Evolutionary conservation across 2,797 vertebrate genomes (phyloP), one percentile per base, ranked within the genome.

Genomic region (Epinephelus coioides): DNA sequence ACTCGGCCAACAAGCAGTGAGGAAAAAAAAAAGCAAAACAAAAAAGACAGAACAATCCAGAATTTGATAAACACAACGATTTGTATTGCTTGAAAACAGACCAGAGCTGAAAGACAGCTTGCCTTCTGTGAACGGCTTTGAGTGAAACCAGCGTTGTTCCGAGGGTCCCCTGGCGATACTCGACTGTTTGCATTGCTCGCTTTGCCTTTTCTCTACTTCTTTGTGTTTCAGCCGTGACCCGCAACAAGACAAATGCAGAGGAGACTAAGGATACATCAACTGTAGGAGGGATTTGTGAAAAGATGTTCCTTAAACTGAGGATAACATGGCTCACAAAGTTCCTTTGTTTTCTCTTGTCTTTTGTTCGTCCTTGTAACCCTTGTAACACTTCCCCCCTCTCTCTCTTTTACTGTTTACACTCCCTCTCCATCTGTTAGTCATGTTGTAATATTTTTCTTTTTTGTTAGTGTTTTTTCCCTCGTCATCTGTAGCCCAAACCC

Each of bases 31-130:
- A 63, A 3, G 38, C 46, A 66, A 60, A 50, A 79, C 54, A 74
- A 68, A 64, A 80, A 71, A 34, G 34, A 70, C 25, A 43, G 70
- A 89, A 84, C 74, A 50, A 73, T 93, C 81, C 78, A 83, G 69
- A 78, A 85, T 84, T 83, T 83, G 80, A 88, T 91, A 91, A 95
- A 92, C 92, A 93, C 38, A 89, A 76, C 14, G 74, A 85, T 89
- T 91, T 91, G 81, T 88, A 62, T 91, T 90, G 84, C 86, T 87
- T 90, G 72, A 94, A 92, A 92, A 90, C 86, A 87, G 89, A 89
- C 69, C 82, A 73, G 84, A 84, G 86, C 74, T 86, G 76, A 90
- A 90, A 85, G 80, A 91, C 82, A 69, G 86, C 62, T 85, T 81
- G 86, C 80, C 88, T 85, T 92, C 81, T 83, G 90, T 91, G 89